These are phyloP conservation scores for Penaeus vannamei DNA, from an alignment of 1,140 invertebrate genomes.

Conservation along the genomic window DNA sequence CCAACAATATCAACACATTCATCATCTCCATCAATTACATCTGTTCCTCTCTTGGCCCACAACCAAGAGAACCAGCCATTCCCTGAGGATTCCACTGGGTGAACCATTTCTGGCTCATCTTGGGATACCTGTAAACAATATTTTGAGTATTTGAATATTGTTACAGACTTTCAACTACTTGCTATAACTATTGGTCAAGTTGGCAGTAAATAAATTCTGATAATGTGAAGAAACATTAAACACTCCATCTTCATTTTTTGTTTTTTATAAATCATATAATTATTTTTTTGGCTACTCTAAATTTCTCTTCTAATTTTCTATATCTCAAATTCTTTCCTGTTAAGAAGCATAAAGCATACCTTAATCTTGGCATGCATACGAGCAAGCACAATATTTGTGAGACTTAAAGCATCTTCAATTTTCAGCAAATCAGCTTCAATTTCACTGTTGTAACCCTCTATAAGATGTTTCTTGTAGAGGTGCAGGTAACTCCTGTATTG, in stretches of 20 bases:
- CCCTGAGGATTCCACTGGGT: constrained; percentile 26
- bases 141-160: no score
- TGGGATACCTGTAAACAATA: constrained; percentile 73
- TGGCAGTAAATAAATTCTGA: no score
- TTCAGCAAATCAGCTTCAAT: constrained; percentile 82
- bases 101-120: constrained; percentile 74
- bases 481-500: constrained; percentile 82
- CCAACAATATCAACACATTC: constrained; percentile 39
- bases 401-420: constrained; percentile 82
- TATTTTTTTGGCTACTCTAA: no score
- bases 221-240: no score
- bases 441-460: constrained; percentile 82
- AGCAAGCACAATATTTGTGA: constrained; percentile 84
- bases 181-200: no score
- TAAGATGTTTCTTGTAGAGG: constrained; percentile 81
- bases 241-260: no score
- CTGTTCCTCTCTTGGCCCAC: background rate
- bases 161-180: no score
- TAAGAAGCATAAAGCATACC: constrained; percentile 72
- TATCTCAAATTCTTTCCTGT: background rate
- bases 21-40: background rate
- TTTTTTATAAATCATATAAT: no score
- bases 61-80: constrained; percentile 51
- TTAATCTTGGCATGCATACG: constrained; percentile 84
- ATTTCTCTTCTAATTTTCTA: no score